phyloP scores from a whole-genome alignment of 2,888 invertebrate species.

The Cantharis flavilabris region DNA sequence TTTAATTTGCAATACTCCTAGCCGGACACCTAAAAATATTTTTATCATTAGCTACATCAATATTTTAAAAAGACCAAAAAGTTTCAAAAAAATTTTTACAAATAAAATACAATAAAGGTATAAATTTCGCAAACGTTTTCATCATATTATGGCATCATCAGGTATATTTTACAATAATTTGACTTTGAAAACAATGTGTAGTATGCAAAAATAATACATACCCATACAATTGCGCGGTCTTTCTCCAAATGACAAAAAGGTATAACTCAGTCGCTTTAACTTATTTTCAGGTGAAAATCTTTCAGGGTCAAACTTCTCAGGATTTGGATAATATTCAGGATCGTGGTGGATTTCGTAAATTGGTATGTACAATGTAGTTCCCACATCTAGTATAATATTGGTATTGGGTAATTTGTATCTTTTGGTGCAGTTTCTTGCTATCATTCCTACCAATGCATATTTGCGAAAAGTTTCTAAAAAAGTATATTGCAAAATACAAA shows the following conservation, averaged over 20 bases:
- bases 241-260: constrained; percentile 63
- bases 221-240: constrained; percentile 64
- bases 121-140: too few species aligned
- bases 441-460: constrained; percentile 42
- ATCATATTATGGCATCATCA: too few species aligned
- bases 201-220: too few species aligned
- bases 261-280: constrained; percentile 54
- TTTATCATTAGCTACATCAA: too few species aligned
- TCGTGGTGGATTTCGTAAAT: constrained; percentile 42
- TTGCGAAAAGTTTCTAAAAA: constrained; percentile 42
- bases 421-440: constrained; percentile 37
- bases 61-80: too few species aligned
- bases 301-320: constrained; percentile 65
- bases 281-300: constrained; percentile 62
- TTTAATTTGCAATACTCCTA: not conserved
- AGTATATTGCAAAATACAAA: not conserved
- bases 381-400: constrained; percentile 36
- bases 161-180: too few species aligned
- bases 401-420: constrained; percentile 41
- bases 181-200: too few species aligned
- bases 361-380: constrained; percentile 35
- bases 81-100: too few species aligned
- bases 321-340: constrained; percentile 56
- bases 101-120: too few species aligned
- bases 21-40: not conserved